A percentile compares a stretch with the other conserved stretches of the same genome.
phyloP scores from a whole-genome alignment of 2,797 vertebrate genomes.

The Eutrigla gurnardus region DNA sequence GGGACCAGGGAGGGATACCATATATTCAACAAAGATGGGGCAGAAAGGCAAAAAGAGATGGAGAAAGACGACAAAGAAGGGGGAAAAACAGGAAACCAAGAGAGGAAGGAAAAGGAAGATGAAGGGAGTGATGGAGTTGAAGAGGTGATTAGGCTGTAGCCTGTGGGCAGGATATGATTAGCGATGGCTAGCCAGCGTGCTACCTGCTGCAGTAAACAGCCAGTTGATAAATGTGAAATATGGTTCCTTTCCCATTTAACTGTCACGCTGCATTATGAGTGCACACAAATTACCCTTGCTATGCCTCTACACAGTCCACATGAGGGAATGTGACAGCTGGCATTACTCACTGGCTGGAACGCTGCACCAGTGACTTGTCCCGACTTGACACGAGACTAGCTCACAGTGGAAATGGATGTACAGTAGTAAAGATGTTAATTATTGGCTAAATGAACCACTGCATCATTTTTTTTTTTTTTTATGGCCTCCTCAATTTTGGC shows the following conservation, averaged over 20 bases:
- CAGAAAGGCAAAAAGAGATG: not conserved
- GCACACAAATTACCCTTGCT: constrained; percentile 59
- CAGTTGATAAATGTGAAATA: constrained; percentile 70
- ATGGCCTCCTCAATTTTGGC: constrained; percentile 50
- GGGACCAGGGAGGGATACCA: not conserved
- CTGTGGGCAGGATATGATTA: constrained; percentile 61
- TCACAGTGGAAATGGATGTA: constrained; percentile 60
- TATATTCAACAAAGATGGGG: not conserved
- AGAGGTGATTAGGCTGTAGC: constrained; percentile 65
- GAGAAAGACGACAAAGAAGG: not conserved
- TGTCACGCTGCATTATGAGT: constrained; percentile 38
- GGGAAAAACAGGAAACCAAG: constrained; percentile 1
- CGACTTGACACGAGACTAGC: constrained; percentile 43
- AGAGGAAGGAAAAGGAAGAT: constrained; percentile 1
- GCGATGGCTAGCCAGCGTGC: constrained; percentile 40
- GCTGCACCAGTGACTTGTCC: constrained; percentile 44
- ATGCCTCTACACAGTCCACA: constrained; percentile 41
- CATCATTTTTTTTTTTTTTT: constrained; percentile 65
- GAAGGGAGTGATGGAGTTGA: constrained; percentile 39
- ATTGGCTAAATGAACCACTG: constrained; percentile 64
- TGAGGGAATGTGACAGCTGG: constrained; percentile 13
- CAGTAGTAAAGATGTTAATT: constrained; percentile 69
- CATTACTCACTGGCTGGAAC: constrained; percentile 45
- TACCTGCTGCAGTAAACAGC: constrained; percentile 69
- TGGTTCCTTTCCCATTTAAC: constrained; percentile 54